Conservation (phyloP, 2,113 vertebrate genomes). For the Benitochromis conjunctus region DNA sequence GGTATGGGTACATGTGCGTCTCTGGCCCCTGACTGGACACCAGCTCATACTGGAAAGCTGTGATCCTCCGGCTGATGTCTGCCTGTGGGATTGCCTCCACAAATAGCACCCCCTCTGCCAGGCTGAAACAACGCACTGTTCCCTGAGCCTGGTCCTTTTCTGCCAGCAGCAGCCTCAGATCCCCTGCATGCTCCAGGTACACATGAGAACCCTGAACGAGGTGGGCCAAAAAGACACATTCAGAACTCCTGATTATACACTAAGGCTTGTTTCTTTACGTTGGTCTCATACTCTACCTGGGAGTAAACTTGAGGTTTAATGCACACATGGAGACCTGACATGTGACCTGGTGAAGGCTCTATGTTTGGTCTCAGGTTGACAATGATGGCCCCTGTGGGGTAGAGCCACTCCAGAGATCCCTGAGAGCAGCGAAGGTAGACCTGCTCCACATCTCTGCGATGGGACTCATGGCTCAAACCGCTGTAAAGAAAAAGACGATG, state of each 20-base stretch:
- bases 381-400: slow-evolving; percentile 90
- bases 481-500: slow-evolving; percentile 53
- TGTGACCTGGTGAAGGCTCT: slow-evolving; percentile 51
- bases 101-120: slow-evolving; percentile 85
- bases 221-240: neutral
- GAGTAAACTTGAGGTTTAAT: slow-evolving; percentile 84
- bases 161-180: slow-evolving; percentile 82
- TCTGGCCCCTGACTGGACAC: slow-evolving; percentile 63
- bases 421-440: slow-evolving; percentile 92
- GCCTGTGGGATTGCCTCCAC: slow-evolving; percentile 85
- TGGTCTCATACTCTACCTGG: slow-evolving; percentile 35
- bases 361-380: slow-evolving; percentile 90
- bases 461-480: slow-evolving; percentile 87
- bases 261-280: neutral
- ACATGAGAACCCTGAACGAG: slow-evolving; percentile 80
- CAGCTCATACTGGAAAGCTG: slow-evolving; percentile 91
- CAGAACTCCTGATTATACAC: neutral
- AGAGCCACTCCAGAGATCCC: slow-evolving; percentile 91
- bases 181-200: slow-evolving; percentile 89
- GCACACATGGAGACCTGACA: slow-evolving; percentile 80
- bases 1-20: slow-evolving; percentile 68
- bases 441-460: slow-evolving; percentile 91
- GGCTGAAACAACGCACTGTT: slow-evolving; percentile 79
- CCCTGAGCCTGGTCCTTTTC: slow-evolving; percentile 73
- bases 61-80: slow-evolving; percentile 90